Base-by-base conservation (phyloP, 2,888 invertebrate species). In the Smittia aterrima region DNA sequence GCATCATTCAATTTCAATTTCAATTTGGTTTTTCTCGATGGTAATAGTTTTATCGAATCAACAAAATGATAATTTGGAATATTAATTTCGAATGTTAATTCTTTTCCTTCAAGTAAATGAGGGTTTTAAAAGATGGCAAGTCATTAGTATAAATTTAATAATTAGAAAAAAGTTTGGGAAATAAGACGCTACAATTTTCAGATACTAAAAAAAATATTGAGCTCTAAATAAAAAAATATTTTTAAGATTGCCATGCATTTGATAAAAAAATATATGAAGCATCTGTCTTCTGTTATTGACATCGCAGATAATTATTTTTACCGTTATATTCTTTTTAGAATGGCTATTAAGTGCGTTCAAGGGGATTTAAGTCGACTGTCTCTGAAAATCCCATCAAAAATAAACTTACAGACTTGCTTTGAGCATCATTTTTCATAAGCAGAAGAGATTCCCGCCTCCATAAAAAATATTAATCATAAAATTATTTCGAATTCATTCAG, bases 401-500 rank as follows among this genome's bases (percentile, higher is more conserved):
- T 27, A 27, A 27, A 27, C 64, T 20, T 16, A 64, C 64, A 64
- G 1, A 13, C 9, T 58, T 64, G 11, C 24, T 11, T 40, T 18
- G 6, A 7, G 40, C n/a, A 66, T 66, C 66, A 66, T 66, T 66
- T 66, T 40, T 66, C 25, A 66, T 62, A 3, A 4, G n/a, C n/a
- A 47, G 18, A 47, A 11, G 11, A 47, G n/a, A 4, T 66, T 40
- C 66, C 38, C 38, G 66, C 66, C 66, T 27, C 22, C 38, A 22
- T 40, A 66, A 66, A 66, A 66, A 66, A 16, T n/a, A 66, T 66
- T 66, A 66, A 66, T 66, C 66, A 66, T 66, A 11, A 66, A 40
- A 66, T 66, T 22, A 66, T 64, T 64, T n/a, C 20, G n/a, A 64
- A 13, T 58, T 22, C 58, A 58, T 58, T 58, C 58, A 58, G 27